These are phyloP conservation scores for Epicampocera succincta DNA, from an alignment of 2,888 invertebrate species.

Conservation along the genomic window DNA sequence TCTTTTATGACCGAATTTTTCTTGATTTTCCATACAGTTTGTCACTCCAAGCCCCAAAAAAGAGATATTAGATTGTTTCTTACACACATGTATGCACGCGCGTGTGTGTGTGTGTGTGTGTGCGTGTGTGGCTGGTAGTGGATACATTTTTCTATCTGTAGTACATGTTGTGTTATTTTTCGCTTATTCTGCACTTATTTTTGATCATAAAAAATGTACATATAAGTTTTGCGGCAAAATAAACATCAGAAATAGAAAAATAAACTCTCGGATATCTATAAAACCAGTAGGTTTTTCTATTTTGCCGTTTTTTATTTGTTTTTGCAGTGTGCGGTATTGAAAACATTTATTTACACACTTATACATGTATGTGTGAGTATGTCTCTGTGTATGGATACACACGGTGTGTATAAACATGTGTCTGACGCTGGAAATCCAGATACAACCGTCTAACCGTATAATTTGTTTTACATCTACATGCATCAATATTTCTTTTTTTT, in stretches of 20 bases:
- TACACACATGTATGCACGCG: no score
- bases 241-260: conserved; percentile 33
- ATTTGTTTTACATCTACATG: conserved; percentile 19
- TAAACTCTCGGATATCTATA: conserved; percentile 26
- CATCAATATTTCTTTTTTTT: neutral
- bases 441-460: conserved; percentile 38
- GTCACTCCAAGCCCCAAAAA: neutral
- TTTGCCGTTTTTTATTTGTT: neutral
- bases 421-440: conserved; percentile 2
- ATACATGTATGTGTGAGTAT: no score
- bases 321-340: conserved; percentile 30
- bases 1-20: conserved; percentile 37
- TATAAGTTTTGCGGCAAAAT: conserved; percentile 62
- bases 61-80: conserved; percentile 52
- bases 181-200: conserved; percentile 61
- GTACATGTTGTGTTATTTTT: conserved; percentile 52
- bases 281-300: conserved; percentile 27
- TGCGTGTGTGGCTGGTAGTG: conserved; percentile 50
- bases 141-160: conserved; percentile 54
- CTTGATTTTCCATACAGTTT: conserved; percentile 24
- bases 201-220: conserved; percentile 54
- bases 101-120: conserved; percentile 57
- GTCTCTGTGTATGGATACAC: neutral
- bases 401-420: neutral
- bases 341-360: conserved; percentile 37